A percentile compares a stretch with the other conserved stretches of the same genome.
Conservation (phyloP, 2,888 invertebrate species). For the Hesperia comma region DNA sequence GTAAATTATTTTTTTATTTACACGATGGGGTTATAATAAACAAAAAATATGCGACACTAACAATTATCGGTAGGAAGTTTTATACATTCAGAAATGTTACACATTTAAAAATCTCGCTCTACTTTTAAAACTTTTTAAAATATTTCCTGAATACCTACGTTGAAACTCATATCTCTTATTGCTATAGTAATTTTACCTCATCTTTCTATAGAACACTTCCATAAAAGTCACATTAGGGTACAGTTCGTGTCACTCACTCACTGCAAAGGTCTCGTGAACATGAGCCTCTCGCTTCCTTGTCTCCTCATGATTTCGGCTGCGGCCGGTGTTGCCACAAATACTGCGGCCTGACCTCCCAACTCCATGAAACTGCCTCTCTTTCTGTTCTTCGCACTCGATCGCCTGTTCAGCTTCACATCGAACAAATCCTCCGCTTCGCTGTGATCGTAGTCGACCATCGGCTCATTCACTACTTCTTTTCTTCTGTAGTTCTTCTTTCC, state of each 20-base stretch:
- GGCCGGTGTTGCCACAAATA: slow-evolving; percentile 74
- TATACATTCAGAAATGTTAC: too few species aligned
- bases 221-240: not conserved
- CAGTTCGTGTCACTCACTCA: not conserved
- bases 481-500: slow-evolving; percentile 64
- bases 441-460: slow-evolving; percentile 78
- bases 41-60: not conserved
- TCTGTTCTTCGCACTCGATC: slow-evolving; percentile 57
- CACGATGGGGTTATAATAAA: too few species aligned
- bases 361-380: slow-evolving; percentile 70
- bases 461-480: slow-evolving; percentile 71
- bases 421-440: slow-evolving; percentile 78
- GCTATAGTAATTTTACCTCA: not conserved
- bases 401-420: slow-evolving; percentile 68
- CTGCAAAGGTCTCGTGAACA: slow-evolving; percentile 65
- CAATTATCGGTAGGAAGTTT: not conserved
- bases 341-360: slow-evolving; percentile 67
- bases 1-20: too few species aligned
- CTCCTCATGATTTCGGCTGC: slow-evolving; percentile 76
- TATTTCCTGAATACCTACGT: too few species aligned
- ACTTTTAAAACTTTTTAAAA: too few species aligned
- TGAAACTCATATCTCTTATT: too few species aligned
- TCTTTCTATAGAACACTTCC: not conserved
- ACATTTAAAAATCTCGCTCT: too few species aligned
- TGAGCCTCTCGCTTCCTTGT: slow-evolving; percentile 73